These are phyloP conservation scores for Fringilla coelebs DNA, from an alignment of 2,797 vertebrate species.

Conservation along the genomic window DNA sequence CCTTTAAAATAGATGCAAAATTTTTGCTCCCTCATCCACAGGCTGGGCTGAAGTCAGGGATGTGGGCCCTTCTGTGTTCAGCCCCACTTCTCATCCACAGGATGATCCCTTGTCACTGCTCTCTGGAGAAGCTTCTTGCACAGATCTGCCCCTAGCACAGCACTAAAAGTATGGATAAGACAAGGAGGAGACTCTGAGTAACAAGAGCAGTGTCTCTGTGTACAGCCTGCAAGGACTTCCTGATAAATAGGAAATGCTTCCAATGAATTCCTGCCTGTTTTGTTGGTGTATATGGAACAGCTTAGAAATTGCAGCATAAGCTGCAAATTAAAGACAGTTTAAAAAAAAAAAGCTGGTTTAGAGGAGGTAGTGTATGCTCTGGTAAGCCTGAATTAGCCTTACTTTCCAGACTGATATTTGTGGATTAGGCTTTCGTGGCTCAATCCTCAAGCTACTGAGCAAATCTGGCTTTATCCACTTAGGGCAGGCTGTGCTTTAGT, in stretches of 20 bases:
- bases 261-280: background rate
- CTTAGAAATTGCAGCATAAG: background rate
- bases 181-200: background rate
- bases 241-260: background rate
- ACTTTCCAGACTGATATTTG: background rate
- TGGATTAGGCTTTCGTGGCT: background rate
- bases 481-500: background rate
- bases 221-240: background rate
- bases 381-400: background rate
- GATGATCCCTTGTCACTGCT: background rate
- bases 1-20: rapidly evolving
- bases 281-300: background rate
- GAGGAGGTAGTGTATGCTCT: background rate
- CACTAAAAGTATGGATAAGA: background rate
- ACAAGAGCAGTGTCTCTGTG: background rate
- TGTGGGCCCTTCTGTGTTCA: background rate
- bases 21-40: background rate
- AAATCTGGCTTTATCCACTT: constrained; percentile 23
- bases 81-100: background rate
- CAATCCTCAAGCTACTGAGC: background rate
- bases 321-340: background rate
- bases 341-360: background rate
- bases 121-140: background rate
- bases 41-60: background rate
- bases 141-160: background rate